Evolutionary conservation across 2,888 invertebrate species (phyloP).

Genomic region (Acholoe squamosa): DNA sequence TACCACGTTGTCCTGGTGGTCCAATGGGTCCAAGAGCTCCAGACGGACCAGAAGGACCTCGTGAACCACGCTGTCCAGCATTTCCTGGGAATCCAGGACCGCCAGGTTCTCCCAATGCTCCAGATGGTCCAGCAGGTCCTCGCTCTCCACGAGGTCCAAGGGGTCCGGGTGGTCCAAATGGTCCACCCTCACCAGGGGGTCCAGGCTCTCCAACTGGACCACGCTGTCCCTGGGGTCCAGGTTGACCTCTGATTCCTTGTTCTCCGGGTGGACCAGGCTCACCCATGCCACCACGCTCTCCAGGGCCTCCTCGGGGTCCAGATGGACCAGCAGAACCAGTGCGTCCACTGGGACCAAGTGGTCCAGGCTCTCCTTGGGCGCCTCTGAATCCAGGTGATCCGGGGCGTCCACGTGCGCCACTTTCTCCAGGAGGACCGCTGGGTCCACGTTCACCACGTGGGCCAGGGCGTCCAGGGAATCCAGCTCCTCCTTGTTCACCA

Average conservation of each 20-base stretch:
- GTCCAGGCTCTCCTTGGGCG: slow-evolving; percentile 60
- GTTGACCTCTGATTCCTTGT: slow-evolving; percentile 65
- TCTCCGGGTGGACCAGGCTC: slow-evolving; percentile 64
- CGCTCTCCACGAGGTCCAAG: slow-evolving; percentile 11
- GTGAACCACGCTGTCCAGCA: slow-evolving; percentile 52
- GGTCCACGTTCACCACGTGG: slow-evolving; percentile 67
- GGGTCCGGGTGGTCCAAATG: slow-evolving; percentile 60
- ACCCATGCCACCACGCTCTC: slow-evolving; percentile 24
- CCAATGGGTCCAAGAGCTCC: slow-evolving; percentile 66
- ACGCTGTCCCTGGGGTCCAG: slow-evolving; percentile 66
- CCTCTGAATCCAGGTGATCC: slow-evolving; percentile 65
- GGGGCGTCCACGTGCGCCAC: slow-evolving; percentile 66
- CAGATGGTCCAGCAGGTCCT: slow-evolving; percentile 4
- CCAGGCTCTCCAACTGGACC: slow-evolving; percentile 68
- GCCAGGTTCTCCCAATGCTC: slow-evolving; percentile 59
- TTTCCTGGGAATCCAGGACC: slow-evolving; percentile 58
- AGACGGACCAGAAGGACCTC: slow-evolving; percentile 65
- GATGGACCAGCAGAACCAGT: slow-evolving; percentile 66
- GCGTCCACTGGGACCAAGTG: slow-evolving; percentile 57
- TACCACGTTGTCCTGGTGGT: slow-evolving; percentile 33
- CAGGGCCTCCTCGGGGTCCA: slow-evolving; percentile 63
- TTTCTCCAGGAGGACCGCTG: slow-evolving; percentile 67
- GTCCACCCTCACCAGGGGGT: slow-evolving; percentile 65
- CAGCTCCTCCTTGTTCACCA: slow-evolving; percentile 63
- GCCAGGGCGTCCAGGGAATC: slow-evolving; percentile 65